These are phyloP conservation scores for Tenebrosternarchus preto DNA, from an alignment of 2,113 vertebrate species.

Conservation along the genomic window DNA sequence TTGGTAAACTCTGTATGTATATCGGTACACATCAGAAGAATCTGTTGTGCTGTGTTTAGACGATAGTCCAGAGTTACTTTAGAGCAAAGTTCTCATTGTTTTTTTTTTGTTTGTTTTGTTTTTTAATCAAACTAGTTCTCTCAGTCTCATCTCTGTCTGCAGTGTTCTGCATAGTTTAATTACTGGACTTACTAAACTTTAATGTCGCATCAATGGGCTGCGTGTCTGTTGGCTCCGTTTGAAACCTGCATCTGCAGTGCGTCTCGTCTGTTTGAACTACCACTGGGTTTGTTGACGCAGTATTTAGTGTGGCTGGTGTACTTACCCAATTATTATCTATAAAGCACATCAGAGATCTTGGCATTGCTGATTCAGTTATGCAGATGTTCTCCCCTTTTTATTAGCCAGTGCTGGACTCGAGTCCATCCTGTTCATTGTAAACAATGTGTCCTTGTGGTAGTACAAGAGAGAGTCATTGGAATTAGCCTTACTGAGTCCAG, in stretches of 20 bases:
- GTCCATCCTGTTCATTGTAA: background rate
- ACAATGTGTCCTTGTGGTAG: background rate
- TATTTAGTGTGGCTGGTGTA: constrained; percentile 13
- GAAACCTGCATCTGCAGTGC: background rate
- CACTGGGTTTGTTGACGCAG: constrained; percentile 22
- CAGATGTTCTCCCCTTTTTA: constrained; percentile 13
- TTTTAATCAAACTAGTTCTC: background rate
- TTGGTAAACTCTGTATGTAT: background rate
- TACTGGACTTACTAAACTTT: background rate
- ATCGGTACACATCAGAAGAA: too few species aligned
- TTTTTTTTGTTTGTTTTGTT: too few species aligned
- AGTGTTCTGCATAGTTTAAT: background rate
- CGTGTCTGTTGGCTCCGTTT: background rate
- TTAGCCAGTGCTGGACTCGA: background rate
- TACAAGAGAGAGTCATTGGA: background rate
- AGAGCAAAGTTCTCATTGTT: background rate
- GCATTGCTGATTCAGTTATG: constrained; percentile 36
- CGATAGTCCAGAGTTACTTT: background rate
- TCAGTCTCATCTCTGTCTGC: background rate
- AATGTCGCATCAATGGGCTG: background rate
- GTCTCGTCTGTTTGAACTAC: background rate
- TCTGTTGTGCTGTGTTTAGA: background rate
- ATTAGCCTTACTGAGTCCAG: background rate
- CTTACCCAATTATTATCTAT: constrained; percentile 17
- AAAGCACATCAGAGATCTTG: constrained; percentile 23